A percentile compares a stretch with the other conserved stretches of the same genome.
These are phyloP conservation scores for Capitulum mitella DNA, from an alignment of 2,888 invertebrate species.

Conservation along the genomic window DNA sequence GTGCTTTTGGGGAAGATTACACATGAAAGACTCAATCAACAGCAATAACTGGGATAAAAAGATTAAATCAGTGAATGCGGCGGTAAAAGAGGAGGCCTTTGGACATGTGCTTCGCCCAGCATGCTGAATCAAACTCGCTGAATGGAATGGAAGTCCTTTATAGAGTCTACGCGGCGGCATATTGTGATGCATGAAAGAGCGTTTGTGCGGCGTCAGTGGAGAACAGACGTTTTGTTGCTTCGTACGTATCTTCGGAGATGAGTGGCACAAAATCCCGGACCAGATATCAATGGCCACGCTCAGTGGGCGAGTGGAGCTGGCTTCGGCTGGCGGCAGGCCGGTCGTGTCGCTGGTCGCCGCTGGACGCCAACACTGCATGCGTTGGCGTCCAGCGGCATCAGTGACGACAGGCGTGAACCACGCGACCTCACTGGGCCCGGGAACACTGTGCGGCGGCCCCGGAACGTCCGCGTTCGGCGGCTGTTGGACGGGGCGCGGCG, in stretches of 20 bases:
- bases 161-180: not conserved
- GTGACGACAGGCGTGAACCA: too few relatives aligned
- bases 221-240: conserved; percentile 5
- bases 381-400: too few relatives aligned
- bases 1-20: conserved; percentile 19
- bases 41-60: conserved; percentile 19
- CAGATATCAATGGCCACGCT: not conserved
- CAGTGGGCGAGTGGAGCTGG: not conserved
- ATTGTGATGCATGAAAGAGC: conserved; percentile 9
- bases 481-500: too few relatives aligned
- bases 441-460: too few relatives aligned
- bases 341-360: too few relatives aligned
- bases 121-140: conserved; percentile 7
- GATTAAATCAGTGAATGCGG: conserved; percentile 20
- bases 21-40: conserved; percentile 24
- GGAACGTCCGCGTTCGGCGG: too few relatives aligned
- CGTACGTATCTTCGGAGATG: conserved; percentile 2
- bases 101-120: not conserved
- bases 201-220: not conserved
- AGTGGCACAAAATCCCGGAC: not conserved
- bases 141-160: not conserved
- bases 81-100: conserved; percentile 4
- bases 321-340: not conserved
- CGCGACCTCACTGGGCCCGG: too few relatives aligned
- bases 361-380: too few relatives aligned